Percentiles rank a stretch among this genome's conserved stretches.
These are phyloP conservation scores for Alloscopus bannaensis DNA, from an alignment of 2,888 invertebrate species.

Conservation along the genomic window DNA sequence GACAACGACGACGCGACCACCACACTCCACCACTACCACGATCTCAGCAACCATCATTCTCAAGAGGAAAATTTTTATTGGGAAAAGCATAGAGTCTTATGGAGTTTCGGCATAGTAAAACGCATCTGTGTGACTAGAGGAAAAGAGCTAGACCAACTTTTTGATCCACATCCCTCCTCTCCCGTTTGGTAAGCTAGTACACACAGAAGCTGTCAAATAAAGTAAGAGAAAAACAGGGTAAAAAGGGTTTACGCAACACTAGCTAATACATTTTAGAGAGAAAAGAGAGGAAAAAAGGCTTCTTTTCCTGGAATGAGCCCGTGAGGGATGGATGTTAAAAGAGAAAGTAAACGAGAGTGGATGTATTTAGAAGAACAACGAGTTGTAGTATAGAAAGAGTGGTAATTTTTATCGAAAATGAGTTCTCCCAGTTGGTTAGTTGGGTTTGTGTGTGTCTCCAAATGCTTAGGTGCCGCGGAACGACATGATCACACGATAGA, in stretches of 20 bases:
- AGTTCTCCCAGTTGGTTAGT: not conserved
- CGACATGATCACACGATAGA: not conserved
- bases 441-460: no score
- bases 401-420: constrained; percentile 15
- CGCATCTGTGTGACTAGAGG: not conserved
- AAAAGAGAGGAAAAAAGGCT: not conserved
- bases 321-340: not conserved
- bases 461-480: no score
- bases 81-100: constrained; percentile 14
- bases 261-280: constrained; percentile 38
- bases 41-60: constrained; percentile 48
- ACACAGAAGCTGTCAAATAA: constrained; percentile 24
- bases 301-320: constrained; percentile 19
- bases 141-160: not conserved
- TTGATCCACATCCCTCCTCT: not conserved
- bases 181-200: no score
- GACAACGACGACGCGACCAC: not conserved
- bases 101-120: no score
- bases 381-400: not conserved
- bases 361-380: not conserved
- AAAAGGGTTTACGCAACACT: constrained; percentile 59
- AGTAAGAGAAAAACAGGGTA: not conserved
- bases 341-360: not conserved
- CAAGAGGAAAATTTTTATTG: constrained; percentile 38
- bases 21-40: not conserved